A percentile compares a stretch with the other conserved stretches of the same genome.
These are phyloP conservation scores for Cyanoderma ruficeps DNA, from an alignment of 2,113 vertebrate species.

Conservation along the genomic window DNA sequence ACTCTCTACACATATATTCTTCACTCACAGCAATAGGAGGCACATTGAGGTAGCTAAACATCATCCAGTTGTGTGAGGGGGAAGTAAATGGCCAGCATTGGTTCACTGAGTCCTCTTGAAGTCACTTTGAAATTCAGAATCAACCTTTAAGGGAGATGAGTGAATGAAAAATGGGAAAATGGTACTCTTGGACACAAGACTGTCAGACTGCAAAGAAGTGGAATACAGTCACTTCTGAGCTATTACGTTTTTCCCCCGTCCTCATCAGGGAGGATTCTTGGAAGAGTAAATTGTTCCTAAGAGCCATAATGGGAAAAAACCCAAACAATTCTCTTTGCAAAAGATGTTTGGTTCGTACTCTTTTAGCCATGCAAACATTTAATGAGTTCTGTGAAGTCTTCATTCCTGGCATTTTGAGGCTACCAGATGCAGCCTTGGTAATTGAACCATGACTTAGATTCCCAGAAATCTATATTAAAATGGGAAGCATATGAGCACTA, in stretches of 20 bases:
- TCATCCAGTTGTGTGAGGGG: neutral
- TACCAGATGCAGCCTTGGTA: neutral
- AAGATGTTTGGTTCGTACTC: neutral
- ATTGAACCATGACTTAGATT: neutral
- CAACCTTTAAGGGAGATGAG: neutral
- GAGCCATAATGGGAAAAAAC: neutral
- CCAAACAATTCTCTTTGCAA: neutral
- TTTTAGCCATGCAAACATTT: neutral
- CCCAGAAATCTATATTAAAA: neutral
- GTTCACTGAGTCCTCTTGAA: neutral
- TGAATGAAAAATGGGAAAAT: neutral
- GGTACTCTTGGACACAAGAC: fast-evolving
- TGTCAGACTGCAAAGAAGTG: neutral
- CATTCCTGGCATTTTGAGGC: neutral
- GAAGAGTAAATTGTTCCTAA: neutral
- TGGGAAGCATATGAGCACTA: neutral
- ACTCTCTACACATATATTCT: neutral
- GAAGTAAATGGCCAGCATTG: neutral
- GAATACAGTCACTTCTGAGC: neutral
- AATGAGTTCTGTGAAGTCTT: neutral
- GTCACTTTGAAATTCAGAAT: neutral
- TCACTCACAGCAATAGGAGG: neutral
- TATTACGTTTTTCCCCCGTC: neutral
- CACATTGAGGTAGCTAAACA: neutral
- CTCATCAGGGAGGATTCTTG: neutral